phyloP scores from a whole-genome alignment of 2,797 vertebrate genomes.

The Cynodonichthys magdalenae region DNA sequence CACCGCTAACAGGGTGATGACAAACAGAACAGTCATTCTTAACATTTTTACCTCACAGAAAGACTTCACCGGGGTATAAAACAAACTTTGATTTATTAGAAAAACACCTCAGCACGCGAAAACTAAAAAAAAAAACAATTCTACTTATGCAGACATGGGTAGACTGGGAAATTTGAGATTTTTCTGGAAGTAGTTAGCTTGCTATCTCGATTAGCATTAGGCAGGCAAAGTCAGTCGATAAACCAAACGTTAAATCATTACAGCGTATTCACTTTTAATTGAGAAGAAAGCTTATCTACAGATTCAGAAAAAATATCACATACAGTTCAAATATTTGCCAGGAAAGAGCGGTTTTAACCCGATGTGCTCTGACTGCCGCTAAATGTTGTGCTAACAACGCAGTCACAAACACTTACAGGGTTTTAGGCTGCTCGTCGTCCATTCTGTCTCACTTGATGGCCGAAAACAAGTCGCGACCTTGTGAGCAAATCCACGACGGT shows the following conservation, averaged over 20 bases:
- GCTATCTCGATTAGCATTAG: constrained; percentile 17
- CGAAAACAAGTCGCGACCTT: constrained; percentile 74
- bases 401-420: constrained; percentile 74
- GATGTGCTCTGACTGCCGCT: constrained; percentile 11
- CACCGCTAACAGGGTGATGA: background rate
- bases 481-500: constrained; percentile 75
- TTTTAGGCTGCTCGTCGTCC: constrained; percentile 83
- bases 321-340: background rate
- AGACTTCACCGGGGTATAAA: background rate
- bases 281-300: background rate
- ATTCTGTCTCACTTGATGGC: constrained; percentile 70
- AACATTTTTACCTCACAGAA: background rate
- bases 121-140: background rate
- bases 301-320: background rate
- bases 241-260: background rate
- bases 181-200: constrained; percentile 51
- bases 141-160: background rate
- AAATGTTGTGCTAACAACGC: constrained; percentile 58
- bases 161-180: constrained; percentile 28
- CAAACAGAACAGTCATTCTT: constrained; percentile 4
- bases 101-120: background rate
- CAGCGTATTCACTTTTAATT: fast-evolving
- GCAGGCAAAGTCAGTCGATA: background rate
- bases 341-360: background rate
- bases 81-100: fast-evolving